phyloP scores from a whole-genome alignment of 1,140 invertebrate species.

The Stegodyphus mimosarum region DNA sequence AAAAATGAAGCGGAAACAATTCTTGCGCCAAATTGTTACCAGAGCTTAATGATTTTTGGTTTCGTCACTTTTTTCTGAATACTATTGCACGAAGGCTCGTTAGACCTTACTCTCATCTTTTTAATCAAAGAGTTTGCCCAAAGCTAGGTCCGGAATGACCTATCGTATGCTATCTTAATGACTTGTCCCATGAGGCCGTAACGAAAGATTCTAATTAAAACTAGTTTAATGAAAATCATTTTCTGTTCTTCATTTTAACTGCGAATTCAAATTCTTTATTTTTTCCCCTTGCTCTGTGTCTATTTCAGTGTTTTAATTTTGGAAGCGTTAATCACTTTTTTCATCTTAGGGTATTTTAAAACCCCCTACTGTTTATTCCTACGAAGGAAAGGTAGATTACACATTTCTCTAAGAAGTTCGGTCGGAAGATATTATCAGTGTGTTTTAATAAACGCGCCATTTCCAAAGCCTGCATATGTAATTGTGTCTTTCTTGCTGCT shows the following conservation, averaged over 20 bases:
- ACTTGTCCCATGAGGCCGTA: conserved; percentile 40
- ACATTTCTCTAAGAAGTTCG: not conserved
- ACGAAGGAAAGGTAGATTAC: conserved; percentile 36
- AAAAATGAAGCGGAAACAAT: conserved; percentile 44
- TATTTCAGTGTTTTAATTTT: conserved; percentile 60
- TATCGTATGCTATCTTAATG: conserved; percentile 54
- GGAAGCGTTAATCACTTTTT: conserved; percentile 53
- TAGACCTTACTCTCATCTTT: conserved; percentile 54
- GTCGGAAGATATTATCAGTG: not conserved
- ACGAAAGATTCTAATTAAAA: conserved; percentile 60
- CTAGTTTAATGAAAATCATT: conserved; percentile 60
- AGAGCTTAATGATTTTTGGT: conserved; percentile 56
- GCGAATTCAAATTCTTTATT: conserved; percentile 50
- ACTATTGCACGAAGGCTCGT: conserved; percentile 50
- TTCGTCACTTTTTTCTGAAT: conserved; percentile 15
- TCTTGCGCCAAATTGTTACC: conserved; percentile 38
- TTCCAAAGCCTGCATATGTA: not conserved
- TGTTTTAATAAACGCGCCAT: conserved; percentile 7
- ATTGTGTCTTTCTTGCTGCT: too few species aligned
- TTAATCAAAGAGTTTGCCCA: conserved; percentile 58
- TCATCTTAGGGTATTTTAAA: conserved; percentile 36
- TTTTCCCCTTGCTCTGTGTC: conserved; percentile 39
- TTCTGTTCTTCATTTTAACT: conserved; percentile 50
- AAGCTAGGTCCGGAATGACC: conserved; percentile 55
- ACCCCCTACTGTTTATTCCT: conserved; percentile 23